Conservation (phyloP, 2,113 vertebrate species). For the Gracilinanus agilis region DNA sequence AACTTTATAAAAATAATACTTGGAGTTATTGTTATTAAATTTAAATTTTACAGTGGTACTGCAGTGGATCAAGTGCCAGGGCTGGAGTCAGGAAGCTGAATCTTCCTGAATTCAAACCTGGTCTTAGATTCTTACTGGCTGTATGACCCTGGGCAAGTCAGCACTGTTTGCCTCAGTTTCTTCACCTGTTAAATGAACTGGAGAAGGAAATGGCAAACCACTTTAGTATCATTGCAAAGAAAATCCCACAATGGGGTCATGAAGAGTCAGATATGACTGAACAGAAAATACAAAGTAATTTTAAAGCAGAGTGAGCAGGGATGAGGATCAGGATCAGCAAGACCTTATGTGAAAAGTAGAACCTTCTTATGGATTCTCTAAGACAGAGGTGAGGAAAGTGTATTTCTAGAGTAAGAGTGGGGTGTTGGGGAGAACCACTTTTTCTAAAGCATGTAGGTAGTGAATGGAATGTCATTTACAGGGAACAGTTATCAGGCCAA, state of each 20-base stretch:
- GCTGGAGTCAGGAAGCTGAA: not conserved
- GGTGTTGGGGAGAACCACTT: not conserved
- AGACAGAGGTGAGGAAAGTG: not conserved
- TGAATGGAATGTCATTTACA: not conserved
- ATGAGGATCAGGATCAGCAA: not conserved
- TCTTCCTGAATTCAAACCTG: not conserved
- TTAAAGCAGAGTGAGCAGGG: not conserved
- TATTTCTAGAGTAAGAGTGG: not conserved
- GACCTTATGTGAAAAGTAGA: not conserved
- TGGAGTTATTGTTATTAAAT: too few species aligned
- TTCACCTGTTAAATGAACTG: not conserved
- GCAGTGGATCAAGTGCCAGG: not conserved
- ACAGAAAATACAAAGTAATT: not conserved
- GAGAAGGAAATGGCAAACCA: not conserved
- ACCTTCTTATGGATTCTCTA: not conserved
- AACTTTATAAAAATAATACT: too few species aligned
- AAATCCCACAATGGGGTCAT: not conserved
- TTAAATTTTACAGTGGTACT: too few species aligned
- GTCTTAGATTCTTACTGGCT: not conserved
- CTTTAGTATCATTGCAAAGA: not conserved
- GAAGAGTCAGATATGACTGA: not conserved
- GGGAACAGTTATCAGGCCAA: not conserved
- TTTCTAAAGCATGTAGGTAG: not conserved
- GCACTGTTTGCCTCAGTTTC: not conserved
- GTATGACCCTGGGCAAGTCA: not conserved